Evolutionary conservation across 2,113 vertebrate genomes (phyloP).

Genomic region (Pseudopipra pipra): DNA sequence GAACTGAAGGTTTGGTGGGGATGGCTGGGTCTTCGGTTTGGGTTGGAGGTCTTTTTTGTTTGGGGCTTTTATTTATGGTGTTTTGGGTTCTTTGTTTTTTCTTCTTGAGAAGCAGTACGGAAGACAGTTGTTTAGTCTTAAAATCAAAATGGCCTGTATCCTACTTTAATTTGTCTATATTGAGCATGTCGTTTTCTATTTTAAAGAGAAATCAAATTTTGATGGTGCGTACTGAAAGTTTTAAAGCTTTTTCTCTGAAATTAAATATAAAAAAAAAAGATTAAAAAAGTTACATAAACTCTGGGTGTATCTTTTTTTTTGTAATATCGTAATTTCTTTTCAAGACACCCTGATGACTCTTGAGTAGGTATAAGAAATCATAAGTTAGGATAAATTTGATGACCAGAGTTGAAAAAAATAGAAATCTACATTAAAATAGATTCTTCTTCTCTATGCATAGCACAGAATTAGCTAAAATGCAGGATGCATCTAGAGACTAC

Average conservation of each 20-base stretch:
- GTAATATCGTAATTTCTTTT: neutral
- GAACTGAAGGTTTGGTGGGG: neutral
- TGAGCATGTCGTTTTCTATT: neutral
- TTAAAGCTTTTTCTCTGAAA: neutral
- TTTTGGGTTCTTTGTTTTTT: neutral
- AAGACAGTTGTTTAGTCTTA: neutral
- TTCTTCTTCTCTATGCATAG: neutral
- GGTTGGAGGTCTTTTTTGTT: neutral
- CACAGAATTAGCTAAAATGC: neutral
- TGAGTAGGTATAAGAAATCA: neutral
- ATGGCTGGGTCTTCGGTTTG: neutral
- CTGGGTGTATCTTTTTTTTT: neutral
- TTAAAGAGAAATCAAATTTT: neutral
- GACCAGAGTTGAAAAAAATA: neutral
- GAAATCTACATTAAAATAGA: neutral
- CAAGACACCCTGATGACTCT: neutral
- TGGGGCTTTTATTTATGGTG: neutral
- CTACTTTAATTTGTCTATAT: neutral
- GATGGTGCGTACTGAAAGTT: neutral
- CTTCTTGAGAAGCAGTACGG: neutral
- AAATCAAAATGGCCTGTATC: neutral
- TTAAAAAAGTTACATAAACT: neutral
- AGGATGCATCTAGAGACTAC: neutral
- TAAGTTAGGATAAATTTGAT: neutral
- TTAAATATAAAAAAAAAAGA: neutral